Evolutionary conservation across 2,797 vertebrate species (phyloP).

Genomic region (Lophotriccus pileatus): DNA sequence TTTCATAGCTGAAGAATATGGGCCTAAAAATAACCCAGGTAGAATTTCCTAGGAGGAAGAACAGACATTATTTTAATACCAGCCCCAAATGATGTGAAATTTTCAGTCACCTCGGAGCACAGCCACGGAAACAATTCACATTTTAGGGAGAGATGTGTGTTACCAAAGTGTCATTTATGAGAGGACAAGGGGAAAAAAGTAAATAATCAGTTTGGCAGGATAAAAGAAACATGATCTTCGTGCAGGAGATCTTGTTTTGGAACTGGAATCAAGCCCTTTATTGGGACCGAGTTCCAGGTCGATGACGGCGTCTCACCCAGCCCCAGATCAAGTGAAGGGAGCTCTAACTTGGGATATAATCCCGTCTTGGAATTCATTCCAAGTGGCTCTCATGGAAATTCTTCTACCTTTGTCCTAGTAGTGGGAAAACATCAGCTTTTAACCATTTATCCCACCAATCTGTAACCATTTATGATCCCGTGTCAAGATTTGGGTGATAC

Average conservation of each 20-base stretch:
- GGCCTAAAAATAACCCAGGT: constrained; percentile 96
- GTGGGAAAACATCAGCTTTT: not conserved
- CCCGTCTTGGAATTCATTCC: not conserved
- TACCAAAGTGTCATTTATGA: not conserved
- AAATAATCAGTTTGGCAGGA: not conserved
- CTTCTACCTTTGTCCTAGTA: not conserved
- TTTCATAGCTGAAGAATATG: constrained; percentile 98
- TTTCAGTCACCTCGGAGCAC: not conserved
- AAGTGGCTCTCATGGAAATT: not conserved
- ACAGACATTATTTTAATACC: constrained; percentile 38
- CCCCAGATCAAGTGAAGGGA: not conserved
- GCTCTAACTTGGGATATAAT: not conserved
- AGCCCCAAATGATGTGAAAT: not conserved
- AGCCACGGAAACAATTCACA: not conserved
- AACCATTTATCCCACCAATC: too few relatives aligned
- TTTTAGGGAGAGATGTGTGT: not conserved
- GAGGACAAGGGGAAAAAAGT: not conserved
- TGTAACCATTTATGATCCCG: too few relatives aligned
- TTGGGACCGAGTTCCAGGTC: not conserved
- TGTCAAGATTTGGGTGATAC: not conserved
- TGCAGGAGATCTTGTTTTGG: not conserved
- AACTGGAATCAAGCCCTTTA: not conserved
- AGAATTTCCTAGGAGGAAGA: constrained; percentile 88
- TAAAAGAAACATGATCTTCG: not conserved
- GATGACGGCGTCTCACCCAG: not conserved